Conservation (phyloP, 2,113 vertebrate genomes). For the Eolophus roseicapilla region DNA sequence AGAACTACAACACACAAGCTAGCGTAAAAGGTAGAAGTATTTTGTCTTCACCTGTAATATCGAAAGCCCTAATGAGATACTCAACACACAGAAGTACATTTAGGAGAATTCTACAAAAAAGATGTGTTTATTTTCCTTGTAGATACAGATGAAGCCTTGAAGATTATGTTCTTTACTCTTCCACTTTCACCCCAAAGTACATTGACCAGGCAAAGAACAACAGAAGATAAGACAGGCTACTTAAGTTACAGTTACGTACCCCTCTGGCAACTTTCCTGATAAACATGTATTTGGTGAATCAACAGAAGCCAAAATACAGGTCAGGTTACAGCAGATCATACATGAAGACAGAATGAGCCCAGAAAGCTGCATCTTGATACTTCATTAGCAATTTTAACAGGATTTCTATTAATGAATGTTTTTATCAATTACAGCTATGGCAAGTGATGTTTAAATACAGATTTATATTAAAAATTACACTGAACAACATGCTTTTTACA, state of each 20-base stretch:
- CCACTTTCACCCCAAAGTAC: background rate
- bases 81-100: background rate
- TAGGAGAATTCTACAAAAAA: background rate
- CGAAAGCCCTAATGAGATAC: background rate
- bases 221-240: background rate
- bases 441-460: background rate
- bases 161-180: background rate
- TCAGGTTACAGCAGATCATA: background rate
- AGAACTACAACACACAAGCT: background rate
- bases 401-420: background rate
- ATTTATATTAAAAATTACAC: constrained; percentile 36
- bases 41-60: background rate
- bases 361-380: background rate
- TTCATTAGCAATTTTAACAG: background rate
- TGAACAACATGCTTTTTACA: background rate
- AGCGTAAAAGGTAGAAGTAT: background rate
- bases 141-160: constrained; percentile 2
- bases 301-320: background rate
- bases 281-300: constrained; percentile 3
- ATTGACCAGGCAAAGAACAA: background rate
- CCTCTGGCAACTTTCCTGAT: background rate
- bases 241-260: background rate
- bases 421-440: background rate
- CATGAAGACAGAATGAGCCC: background rate
- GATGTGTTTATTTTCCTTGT: constrained; percentile 2